A percentile compares a stretch with the other conserved stretches of the same genome.
phyloP scores from a whole-genome alignment of 2,888 invertebrate species.

The Catocala fraxini region DNA sequence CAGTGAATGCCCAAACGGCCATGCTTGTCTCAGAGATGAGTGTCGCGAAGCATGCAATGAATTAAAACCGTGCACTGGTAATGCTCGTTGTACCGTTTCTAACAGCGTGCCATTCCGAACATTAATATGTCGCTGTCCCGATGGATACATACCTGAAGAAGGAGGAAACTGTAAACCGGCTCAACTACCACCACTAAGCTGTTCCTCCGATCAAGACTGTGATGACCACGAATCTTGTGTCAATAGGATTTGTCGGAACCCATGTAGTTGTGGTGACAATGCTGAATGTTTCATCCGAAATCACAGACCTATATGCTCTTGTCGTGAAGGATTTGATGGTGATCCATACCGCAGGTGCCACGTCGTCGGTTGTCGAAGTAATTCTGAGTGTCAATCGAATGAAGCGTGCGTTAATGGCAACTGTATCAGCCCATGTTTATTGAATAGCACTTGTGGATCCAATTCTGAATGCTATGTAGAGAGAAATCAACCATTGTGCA shows the following conservation, averaged over 20 bases:
- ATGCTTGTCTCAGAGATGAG: slow-evolving; percentile 93
- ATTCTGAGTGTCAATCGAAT: slow-evolving; percentile 94
- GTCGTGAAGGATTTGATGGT: slow-evolving; percentile 94
- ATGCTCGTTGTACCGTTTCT: slow-evolving; percentile 93
- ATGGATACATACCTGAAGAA: slow-evolving; percentile 93
- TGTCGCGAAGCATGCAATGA: slow-evolving; percentile 93
- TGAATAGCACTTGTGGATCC: slow-evolving; percentile 93
- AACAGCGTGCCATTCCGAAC: slow-evolving; percentile 95
- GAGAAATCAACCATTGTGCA: slow-evolving; percentile 92
- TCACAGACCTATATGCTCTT: slow-evolving; percentile 95
- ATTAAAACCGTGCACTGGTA: slow-evolving; percentile 92
- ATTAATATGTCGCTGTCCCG: slow-evolving; percentile 95
- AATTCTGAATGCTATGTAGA: slow-evolving; percentile 94
- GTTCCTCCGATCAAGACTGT: slow-evolving; percentile 94
- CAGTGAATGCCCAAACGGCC: slow-evolving; percentile 92
- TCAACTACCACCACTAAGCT: slow-evolving; percentile 91
- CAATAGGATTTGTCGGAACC: slow-evolving; percentile 94
- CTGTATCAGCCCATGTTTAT: slow-evolving; percentile 94
- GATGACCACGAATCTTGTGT: slow-evolving; percentile 93
- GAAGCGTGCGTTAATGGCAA: slow-evolving; percentile 95
- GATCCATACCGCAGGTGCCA: slow-evolving; percentile 94
- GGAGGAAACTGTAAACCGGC: slow-evolving; percentile 93
- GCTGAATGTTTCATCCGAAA: slow-evolving; percentile 94
- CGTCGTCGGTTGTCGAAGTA: slow-evolving; percentile 93
- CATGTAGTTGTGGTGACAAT: slow-evolving; percentile 95